Percentiles rank a stretch among this genome's conserved stretches.
Evolutionary conservation across 1,140 invertebrate genomes (phyloP).

Genomic region (Anoplophora glabripennis): DNA sequence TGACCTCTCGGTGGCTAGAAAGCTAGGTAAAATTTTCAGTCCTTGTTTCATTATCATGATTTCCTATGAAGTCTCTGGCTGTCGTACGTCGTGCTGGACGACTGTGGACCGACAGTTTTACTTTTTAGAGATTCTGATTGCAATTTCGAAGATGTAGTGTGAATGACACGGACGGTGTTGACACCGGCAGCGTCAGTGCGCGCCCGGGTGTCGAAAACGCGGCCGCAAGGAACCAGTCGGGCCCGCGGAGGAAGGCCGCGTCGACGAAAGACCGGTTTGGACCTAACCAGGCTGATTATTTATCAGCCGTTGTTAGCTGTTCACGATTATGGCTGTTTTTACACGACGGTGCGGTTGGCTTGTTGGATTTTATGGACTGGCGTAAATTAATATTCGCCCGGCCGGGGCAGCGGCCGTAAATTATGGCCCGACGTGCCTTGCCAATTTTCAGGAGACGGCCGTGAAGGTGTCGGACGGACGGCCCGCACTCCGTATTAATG

Average conservation of each 20-base stretch:
- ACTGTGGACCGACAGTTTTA: too few relatives aligned
- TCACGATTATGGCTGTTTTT: slow-evolving; percentile 49
- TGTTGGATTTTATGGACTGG: slow-evolving; percentile 44
- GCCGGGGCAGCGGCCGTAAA: slow-evolving; percentile 29
- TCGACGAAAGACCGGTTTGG: slow-evolving; percentile 33
- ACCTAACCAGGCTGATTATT: slow-evolving; percentile 42
- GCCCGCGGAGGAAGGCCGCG: too few relatives aligned
- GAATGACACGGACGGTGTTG: neutral
- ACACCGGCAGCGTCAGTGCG: neutral
- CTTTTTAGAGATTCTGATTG: too few relatives aligned
- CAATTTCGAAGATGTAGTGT: too few relatives aligned
- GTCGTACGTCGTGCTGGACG: too few relatives aligned
- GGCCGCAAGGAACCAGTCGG: slow-evolving; percentile 22
- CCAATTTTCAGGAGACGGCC: slow-evolving; percentile 14
- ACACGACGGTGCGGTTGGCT: slow-evolving; percentile 47
- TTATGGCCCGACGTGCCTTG: slow-evolving; percentile 30
- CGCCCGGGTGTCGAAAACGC: slow-evolving; percentile 23
- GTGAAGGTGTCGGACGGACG: too few relatives aligned
- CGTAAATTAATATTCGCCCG: slow-evolving; percentile 39
- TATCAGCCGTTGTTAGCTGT: slow-evolving; percentile 47
- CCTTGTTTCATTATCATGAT: too few relatives aligned
- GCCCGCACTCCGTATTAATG: too few relatives aligned
- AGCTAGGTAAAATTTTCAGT: too few relatives aligned
- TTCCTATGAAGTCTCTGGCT: too few relatives aligned
- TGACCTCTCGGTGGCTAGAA: too few relatives aligned